Evolutionary conservation across 2,113 vertebrate genomes (phyloP).

Genomic region (Himantopus leucocephalus): DNA sequence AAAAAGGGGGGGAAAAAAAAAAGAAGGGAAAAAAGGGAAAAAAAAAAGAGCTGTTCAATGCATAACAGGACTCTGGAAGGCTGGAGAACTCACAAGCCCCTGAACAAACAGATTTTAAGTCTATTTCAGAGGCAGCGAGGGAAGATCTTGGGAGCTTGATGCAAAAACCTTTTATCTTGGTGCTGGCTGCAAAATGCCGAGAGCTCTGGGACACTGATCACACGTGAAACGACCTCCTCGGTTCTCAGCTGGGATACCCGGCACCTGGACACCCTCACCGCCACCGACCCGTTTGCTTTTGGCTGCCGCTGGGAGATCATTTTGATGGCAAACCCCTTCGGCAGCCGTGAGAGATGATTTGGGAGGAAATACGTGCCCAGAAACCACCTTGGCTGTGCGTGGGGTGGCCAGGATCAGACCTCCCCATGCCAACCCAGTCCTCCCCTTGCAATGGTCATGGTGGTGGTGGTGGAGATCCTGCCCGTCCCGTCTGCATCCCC

Average conservation of each 20-base stretch:
- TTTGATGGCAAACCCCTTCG: neutral
- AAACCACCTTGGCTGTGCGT: neutral
- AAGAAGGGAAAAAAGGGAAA: too few relatives aligned
- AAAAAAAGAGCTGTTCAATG: neutral
- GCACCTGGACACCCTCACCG: accelerated
- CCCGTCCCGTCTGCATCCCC: neutral
- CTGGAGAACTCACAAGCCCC: neutral
- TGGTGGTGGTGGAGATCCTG: neutral
- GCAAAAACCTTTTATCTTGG: neutral
- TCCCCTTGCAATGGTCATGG: neutral
- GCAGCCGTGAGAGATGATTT: neutral
- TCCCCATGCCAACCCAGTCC: neutral
- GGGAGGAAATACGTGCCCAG: neutral
- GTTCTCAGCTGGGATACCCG: neutral
- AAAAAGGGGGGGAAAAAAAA: neutral
- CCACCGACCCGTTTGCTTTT: neutral
- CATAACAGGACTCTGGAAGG: constrained; percentile 70
- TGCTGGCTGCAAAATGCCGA: neutral
- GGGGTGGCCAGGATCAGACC: neutral
- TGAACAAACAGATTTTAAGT: constrained; percentile 5
- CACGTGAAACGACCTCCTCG: accelerated
- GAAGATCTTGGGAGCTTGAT: neutral
- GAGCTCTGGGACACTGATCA: neutral
- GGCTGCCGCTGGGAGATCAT: neutral
- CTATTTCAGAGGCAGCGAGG: neutral